Base-by-base conservation (phyloP, 2,888 invertebrate species). In the Argyresthia albistria region DNA sequence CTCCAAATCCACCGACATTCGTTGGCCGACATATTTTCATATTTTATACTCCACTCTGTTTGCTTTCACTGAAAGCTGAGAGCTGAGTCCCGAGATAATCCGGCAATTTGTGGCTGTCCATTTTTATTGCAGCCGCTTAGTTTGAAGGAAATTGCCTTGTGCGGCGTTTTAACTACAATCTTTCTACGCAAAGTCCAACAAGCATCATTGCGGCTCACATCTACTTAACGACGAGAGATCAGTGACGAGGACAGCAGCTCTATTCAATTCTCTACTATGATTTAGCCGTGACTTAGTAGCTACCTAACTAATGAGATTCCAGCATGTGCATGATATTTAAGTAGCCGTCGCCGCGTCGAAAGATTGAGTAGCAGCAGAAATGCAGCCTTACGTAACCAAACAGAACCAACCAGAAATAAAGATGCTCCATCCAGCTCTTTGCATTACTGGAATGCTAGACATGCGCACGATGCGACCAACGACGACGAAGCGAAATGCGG, bases 31-130 rank as follows among this genome's bases (percentile, higher is more conserved):
- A 66, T 61, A 72, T 73, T 66, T 73, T 69, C 69, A 67, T 70
- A 70, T 74, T 76, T 75, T 75, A 74, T 76, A 69, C 62, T 72
- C 59, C 56, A 60, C 60, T 63, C 64, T 66, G 62, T 65, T 63
- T 63, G 64, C 58, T 64, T 57, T 57, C 25, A 12, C 53, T 53
- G 52, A 48, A 54, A 55, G 57, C 55, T 55, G 36, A 45, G 56
- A 49, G 55, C 53, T 53, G 57, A 57, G 54, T 56, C 54, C 50
- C 35, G 46, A 54, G 51, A 59, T 64, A 64, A 66, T 63, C 60
- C 53, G 43, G 57, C 59, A 59, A 63, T 67, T 65, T 60, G 63
- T 62, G 60, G 54, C 12, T 46, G 52, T 54, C 46, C 43, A 25
- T 36, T 4, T 48, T 48, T 48, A 48, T 48, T 37, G 48, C 37